A percentile compares a stretch with the other conserved stretches of the same genome.
phyloP scores from a whole-genome alignment of 2,888 invertebrate genomes.

The Linhomoeus sp. region DNA sequence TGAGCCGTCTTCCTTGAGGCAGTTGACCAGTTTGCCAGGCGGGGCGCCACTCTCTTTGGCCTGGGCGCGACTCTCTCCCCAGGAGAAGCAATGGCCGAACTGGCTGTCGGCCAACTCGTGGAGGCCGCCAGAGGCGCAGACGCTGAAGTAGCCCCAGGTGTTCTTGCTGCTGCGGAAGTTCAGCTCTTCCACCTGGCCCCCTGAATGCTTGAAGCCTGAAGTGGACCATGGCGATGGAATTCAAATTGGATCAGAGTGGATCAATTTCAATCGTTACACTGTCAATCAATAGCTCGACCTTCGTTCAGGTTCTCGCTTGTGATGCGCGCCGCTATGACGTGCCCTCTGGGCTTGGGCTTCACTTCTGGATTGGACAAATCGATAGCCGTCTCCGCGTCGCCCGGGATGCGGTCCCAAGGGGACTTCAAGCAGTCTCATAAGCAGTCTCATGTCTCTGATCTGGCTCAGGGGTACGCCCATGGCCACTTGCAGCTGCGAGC shows the following conservation, averaged over 20 bases:
- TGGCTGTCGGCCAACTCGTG: constrained; percentile 99
- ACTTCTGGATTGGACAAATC: constrained; percentile 8
- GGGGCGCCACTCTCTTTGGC: no score
- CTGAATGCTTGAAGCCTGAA: constrained; percentile 83
- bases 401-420: constrained; percentile 84
- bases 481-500: constrained; percentile 91
- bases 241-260: no score
- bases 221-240: constrained; percentile 6
- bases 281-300: constrained; percentile 41
- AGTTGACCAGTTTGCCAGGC: no score
- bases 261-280: no score
- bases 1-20: no score
- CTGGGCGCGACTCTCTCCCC: constrained; percentile 81
- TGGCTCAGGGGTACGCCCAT: constrained; percentile 90
- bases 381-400: constrained; percentile 46
- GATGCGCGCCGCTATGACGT: constrained; percentile 94
- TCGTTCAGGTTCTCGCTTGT: constrained; percentile 97
- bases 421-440: no score
- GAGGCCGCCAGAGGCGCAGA: constrained; percentile 85
- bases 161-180: constrained; percentile 97
- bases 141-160: constrained; percentile 99
- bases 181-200: constrained; percentile 74
- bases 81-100: constrained; percentile 97
- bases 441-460: constrained; percentile 77
- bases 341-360: constrained; percentile 53